Percentiles rank a stretch among this genome's conserved stretches.
phyloP scores from a whole-genome alignment of 2,797 vertebrate genomes.

The Girardinus metallicus region DNA sequence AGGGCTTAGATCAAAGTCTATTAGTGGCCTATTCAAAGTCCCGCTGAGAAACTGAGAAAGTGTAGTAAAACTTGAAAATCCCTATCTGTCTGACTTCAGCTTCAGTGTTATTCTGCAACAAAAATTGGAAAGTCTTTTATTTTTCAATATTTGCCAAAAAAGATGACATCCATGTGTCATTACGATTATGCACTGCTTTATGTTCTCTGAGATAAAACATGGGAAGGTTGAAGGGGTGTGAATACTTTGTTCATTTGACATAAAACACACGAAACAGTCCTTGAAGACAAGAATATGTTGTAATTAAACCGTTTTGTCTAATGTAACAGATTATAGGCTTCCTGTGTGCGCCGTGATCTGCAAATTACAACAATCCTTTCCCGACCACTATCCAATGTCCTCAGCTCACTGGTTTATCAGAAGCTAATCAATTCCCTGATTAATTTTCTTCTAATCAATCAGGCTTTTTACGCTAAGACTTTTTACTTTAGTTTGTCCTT shows the following conservation, averaged over 20 bases:
- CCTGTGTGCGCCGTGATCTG: background rate
- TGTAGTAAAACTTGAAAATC: background rate
- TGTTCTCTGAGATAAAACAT: background rate
- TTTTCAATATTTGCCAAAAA: background rate
- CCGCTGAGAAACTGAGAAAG: background rate
- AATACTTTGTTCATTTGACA: background rate
- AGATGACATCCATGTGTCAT: background rate
- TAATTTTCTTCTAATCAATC: no score
- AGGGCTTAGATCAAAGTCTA: background rate
- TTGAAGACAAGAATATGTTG: background rate
- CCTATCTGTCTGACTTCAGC: background rate
- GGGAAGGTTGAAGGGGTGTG: background rate
- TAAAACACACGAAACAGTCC: background rate
- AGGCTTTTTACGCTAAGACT: background rate
- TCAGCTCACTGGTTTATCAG: background rate
- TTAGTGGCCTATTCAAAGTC: background rate
- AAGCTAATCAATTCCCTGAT: background rate
- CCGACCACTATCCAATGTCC: background rate
- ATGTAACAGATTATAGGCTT: background rate
- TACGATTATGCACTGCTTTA: background rate
- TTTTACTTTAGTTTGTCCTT: background rate
- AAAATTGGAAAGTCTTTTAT: background rate
- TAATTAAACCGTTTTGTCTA: background rate
- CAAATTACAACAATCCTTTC: background rate
- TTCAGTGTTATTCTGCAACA: background rate